A percentile compares a stretch with the other conserved stretches of the same genome.
Evolutionary conservation across 2,113 vertebrate species (phyloP).

Genomic region (Morone chrysops): DNA sequence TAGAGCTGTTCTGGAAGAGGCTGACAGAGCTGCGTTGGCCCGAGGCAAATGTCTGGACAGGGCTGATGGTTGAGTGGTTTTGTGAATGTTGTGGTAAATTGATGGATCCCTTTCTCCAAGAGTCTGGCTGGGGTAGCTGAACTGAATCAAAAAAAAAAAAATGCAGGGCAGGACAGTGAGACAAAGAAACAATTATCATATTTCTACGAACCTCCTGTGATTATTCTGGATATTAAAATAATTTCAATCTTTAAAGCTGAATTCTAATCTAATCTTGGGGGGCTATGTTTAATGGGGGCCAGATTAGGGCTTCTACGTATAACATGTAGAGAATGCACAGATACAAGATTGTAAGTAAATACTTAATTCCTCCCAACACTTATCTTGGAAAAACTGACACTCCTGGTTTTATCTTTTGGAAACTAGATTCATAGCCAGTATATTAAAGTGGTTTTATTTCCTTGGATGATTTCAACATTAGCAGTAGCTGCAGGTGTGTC

Average conservation of each 20-base stretch:
- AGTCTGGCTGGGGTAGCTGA: neutral
- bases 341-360: neutral
- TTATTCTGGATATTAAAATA: neutral
- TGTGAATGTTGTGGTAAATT: neutral
- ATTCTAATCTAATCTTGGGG: neutral
- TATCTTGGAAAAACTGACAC: neutral
- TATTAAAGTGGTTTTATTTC: slow-evolving; percentile 12
- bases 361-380: neutral
- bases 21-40: neutral
- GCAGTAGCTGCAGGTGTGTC: slow-evolving; percentile 25
- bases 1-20: slow-evolving; percentile 27
- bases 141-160: slow-evolving; percentile 37
- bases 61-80: neutral
- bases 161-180: neutral
- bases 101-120: neutral
- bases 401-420: neutral
- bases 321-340: neutral
- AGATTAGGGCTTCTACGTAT: neutral
- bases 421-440: neutral
- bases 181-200: neutral
- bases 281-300: neutral
- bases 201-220: neutral
- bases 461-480: slow-evolving; percentile 11
- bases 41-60: neutral
- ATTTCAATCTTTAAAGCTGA: neutral